phyloP scores from a whole-genome alignment of 2,888 invertebrate species.

The Pachycephus smyrnensis region DNA sequence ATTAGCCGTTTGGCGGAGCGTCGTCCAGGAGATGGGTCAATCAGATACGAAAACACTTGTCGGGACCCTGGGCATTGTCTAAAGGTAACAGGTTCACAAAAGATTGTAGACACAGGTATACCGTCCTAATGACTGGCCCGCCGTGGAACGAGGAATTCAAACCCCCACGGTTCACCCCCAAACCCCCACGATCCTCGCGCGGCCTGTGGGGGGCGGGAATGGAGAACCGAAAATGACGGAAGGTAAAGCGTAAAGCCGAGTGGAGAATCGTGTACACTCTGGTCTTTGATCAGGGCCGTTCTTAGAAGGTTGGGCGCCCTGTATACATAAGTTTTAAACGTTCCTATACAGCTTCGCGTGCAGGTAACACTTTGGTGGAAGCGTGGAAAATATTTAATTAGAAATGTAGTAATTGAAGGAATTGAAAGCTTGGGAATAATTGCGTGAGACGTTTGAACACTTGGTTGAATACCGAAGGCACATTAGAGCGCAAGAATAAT shows the following conservation, averaged over 20 bases:
- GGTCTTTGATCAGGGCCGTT: too few species aligned
- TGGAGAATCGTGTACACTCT: slow-evolving; percentile 35
- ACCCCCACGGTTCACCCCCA: slow-evolving; percentile 1
- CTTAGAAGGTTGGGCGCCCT: too few species aligned
- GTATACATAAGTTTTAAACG: too few species aligned
- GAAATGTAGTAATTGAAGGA: too few species aligned
- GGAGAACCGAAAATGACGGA: not conserved
- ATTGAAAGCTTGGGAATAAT: too few species aligned
- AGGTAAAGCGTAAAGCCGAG: slow-evolving; percentile 27
- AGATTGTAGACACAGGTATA: slow-evolving; percentile 59
- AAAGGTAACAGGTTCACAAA: slow-evolving; percentile 49
- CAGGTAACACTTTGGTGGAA: too few species aligned
- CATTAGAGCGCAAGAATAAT: too few species aligned
- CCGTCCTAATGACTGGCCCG: slow-evolving; percentile 51
- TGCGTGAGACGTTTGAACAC: too few species aligned
- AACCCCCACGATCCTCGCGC: too few species aligned
- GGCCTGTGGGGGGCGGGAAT: not conserved
- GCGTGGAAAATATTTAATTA: too few species aligned
- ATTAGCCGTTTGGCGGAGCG: slow-evolving; percentile 54
- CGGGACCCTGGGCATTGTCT: slow-evolving; percentile 49
- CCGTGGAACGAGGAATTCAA: slow-evolving; percentile 45
- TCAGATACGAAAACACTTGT: slow-evolving; percentile 63
- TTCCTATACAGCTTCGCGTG: too few species aligned
- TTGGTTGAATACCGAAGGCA: too few species aligned
- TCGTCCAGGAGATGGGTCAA: slow-evolving; percentile 56